A percentile compares a stretch with the other conserved stretches of the same genome.
Conservation (phyloP, 2,888 invertebrate genomes). For the Conomelus anceps region DNA sequence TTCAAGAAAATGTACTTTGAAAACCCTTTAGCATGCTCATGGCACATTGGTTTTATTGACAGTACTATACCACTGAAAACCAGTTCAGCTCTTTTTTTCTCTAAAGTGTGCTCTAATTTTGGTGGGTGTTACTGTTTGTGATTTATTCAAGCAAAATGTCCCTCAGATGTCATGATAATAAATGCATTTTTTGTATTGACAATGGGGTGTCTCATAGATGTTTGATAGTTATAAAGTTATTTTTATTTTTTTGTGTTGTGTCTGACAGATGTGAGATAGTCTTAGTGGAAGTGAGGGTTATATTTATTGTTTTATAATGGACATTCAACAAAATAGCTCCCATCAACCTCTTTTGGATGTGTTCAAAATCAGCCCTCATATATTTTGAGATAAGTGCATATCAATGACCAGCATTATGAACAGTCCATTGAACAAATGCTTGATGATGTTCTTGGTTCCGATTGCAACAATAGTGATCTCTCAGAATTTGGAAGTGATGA, state of each 20-base stretch:
- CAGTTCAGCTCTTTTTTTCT: no score
- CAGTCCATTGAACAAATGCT: conserved; percentile 12
- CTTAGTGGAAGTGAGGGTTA: background rate
- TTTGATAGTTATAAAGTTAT: background rate
- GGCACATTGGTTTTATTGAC: conserved; percentile 15
- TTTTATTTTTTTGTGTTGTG: conserved; percentile 8
- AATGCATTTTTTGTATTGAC: background rate
- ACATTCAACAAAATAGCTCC: background rate
- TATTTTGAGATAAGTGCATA: background rate
- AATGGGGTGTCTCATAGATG: background rate
- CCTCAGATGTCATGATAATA: no score
- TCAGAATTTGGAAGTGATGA: conserved; percentile 12
- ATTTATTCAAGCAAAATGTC: no score
- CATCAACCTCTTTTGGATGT: background rate
- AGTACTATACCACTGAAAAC: no score
- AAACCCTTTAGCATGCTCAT: conserved; percentile 3
- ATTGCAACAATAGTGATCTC: background rate
- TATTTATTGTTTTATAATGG: background rate
- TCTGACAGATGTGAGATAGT: conserved; percentile 5
- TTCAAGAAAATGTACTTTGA: conserved; percentile 19
- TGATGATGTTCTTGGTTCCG: background rate
- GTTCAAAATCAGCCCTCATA: background rate
- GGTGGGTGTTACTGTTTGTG: no score
- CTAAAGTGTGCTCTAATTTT: no score
- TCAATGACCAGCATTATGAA: conserved; percentile 10